Conservation (phyloP, 1,140 invertebrate genomes). For the Helicoverpa zea region DNA sequence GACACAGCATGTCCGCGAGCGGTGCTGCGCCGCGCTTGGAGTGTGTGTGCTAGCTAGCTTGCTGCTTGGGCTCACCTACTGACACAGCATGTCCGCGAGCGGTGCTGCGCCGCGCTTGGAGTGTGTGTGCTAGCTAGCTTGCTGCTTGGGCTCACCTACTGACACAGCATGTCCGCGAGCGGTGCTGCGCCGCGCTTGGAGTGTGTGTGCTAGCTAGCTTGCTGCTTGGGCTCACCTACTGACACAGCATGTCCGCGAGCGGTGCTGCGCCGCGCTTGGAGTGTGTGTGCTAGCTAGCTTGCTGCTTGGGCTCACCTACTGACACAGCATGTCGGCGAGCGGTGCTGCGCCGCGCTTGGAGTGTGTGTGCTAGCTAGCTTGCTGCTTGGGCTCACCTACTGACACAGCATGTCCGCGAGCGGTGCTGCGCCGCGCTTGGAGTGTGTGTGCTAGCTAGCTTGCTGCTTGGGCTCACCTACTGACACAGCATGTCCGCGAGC, state of each 20-base stretch:
- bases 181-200: not conserved
- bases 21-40: not conserved
- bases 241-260: not conserved
- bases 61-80: constrained; percentile 25
- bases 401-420: not conserved
- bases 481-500: not conserved
- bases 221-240: constrained; percentile 25
- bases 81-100: not conserved
- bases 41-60: too few species aligned
- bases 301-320: constrained; percentile 25
- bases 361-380: too few species aligned
- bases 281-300: too few species aligned
- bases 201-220: too few species aligned
- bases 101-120: not conserved
- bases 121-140: too few species aligned
- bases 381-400: constrained; percentile 25
- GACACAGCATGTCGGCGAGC: not conserved
- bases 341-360: not conserved
- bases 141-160: constrained; percentile 25
- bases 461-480: constrained; percentile 25
- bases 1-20: not conserved
- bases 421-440: not conserved
- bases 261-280: not conserved
- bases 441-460: too few species aligned
- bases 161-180: not conserved